These are phyloP conservation scores for Malaclemys terrapin DNA, from an alignment of 2,113 vertebrate species.

Conservation along the genomic window DNA sequence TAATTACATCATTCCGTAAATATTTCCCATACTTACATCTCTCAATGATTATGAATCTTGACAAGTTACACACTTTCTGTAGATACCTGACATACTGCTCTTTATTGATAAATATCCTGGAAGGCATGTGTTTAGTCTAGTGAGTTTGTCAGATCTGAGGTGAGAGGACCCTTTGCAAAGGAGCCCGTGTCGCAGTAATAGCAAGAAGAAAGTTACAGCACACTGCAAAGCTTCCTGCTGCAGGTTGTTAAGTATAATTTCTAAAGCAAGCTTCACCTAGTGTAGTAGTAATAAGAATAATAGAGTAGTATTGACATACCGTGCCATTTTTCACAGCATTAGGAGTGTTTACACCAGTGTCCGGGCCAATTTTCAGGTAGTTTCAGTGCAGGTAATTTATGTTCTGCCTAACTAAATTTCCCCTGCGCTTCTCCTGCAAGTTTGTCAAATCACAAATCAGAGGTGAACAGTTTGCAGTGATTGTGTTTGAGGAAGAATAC, in stretches of 20 bases:
- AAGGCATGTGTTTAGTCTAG: no score
- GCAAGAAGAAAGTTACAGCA: background rate
- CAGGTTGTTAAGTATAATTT: rapidly evolving
- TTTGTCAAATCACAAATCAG: background rate
- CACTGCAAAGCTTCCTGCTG: background rate
- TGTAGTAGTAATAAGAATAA: rapidly evolving
- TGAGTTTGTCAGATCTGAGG: no score
- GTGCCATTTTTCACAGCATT: rapidly evolving
- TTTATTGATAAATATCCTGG: no score
- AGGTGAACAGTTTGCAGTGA: background rate
- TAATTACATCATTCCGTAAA: no score
- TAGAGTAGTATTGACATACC: background rate
- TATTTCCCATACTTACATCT: no score
- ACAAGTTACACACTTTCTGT: no score
- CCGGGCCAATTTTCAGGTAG: background rate
- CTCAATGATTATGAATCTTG: no score
- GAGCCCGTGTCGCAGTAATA: background rate
- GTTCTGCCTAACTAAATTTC: background rate
- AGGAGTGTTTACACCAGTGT: rapidly evolving
- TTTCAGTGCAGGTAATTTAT: no score
- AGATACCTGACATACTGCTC: no score
- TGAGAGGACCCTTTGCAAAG: no score
- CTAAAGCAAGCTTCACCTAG: background rate
- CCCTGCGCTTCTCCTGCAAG: background rate
- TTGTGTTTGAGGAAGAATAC: background rate